Evolutionary conservation across 2,888 invertebrate species (phyloP).

Genomic region (Cosmorhoe ocellata): DNA sequence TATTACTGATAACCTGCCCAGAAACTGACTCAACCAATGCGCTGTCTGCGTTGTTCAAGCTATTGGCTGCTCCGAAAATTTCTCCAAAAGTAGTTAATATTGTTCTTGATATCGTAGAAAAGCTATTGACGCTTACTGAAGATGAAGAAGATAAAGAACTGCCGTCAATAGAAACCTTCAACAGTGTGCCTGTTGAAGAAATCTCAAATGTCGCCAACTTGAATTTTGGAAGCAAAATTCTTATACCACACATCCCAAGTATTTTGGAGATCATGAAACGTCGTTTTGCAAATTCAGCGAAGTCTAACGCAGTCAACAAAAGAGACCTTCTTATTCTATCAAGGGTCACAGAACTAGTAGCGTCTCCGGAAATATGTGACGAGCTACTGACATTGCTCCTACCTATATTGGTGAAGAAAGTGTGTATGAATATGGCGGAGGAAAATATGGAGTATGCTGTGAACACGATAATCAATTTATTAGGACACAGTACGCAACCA

Average conservation of each 20-base stretch:
- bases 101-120: constrained; percentile 89
- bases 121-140: constrained; percentile 85
- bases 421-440: constrained; percentile 83
- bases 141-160: constrained; percentile 79
- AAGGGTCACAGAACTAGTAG: constrained; percentile 88
- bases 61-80: constrained; percentile 87
- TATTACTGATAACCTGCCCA: constrained; percentile 84
- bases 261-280: constrained; percentile 87
- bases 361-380: constrained; percentile 85
- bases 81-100: constrained; percentile 85
- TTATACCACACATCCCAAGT: constrained; percentile 87
- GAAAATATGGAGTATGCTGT: constrained; percentile 87
- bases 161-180: constrained; percentile 64
- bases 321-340: constrained; percentile 89
- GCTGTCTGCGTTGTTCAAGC: constrained; percentile 86
- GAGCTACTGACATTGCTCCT: constrained; percentile 86
- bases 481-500: constrained; percentile 85
- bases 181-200: constrained; percentile 48
- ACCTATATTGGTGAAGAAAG: constrained; percentile 87
- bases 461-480: constrained; percentile 88
- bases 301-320: constrained; percentile 83
- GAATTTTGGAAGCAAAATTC: constrained; percentile 88
- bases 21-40: constrained; percentile 77
- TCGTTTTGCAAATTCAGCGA: constrained; percentile 83
- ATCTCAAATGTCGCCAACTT: constrained; percentile 56